A percentile compares a stretch with the other conserved stretches of the same genome.
These are phyloP conservation scores for Potorous gilbertii DNA, from an alignment of 2,797 vertebrate genomes.

Conservation along the genomic window DNA sequence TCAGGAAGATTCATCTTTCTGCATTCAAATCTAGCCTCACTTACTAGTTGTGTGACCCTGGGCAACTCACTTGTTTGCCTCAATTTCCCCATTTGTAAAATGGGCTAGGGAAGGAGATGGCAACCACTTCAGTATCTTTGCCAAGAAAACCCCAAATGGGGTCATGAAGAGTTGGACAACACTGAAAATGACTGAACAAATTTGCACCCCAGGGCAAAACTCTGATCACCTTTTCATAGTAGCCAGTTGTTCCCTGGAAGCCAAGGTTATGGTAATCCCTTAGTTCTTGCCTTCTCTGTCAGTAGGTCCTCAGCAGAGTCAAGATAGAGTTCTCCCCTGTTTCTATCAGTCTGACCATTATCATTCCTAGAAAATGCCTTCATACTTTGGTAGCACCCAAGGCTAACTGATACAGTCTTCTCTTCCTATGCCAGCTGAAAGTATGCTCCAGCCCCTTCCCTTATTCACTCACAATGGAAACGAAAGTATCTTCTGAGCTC, in stretches of 20 bases:
- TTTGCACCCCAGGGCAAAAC: neutral
- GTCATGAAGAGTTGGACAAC: neutral
- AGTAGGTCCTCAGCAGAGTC: neutral
- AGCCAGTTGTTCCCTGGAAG: neutral
- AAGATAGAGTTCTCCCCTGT: neutral
- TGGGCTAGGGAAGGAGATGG: neutral
- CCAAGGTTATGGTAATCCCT: neutral
- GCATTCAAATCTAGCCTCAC: neutral
- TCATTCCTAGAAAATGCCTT: neutral
- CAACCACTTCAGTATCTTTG: neutral
- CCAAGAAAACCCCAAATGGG: neutral
- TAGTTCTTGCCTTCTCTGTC: neutral
- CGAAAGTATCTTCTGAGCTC: neutral
- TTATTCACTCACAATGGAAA: neutral
- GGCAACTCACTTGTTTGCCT: neutral
- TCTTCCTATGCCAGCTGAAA: constrained; percentile 1
- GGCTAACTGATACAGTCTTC: neutral
- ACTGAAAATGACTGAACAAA: neutral
- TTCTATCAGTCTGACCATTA: neutral
- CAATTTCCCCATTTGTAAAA: neutral
- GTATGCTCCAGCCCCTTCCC: neutral
- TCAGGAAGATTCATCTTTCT: neutral
- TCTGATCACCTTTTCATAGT: neutral
- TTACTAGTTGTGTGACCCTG: neutral
- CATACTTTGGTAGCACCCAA: neutral